Evolutionary conservation across 2,888 invertebrate genomes (phyloP).

Genomic region (Boloria euphrosyne): DNA sequence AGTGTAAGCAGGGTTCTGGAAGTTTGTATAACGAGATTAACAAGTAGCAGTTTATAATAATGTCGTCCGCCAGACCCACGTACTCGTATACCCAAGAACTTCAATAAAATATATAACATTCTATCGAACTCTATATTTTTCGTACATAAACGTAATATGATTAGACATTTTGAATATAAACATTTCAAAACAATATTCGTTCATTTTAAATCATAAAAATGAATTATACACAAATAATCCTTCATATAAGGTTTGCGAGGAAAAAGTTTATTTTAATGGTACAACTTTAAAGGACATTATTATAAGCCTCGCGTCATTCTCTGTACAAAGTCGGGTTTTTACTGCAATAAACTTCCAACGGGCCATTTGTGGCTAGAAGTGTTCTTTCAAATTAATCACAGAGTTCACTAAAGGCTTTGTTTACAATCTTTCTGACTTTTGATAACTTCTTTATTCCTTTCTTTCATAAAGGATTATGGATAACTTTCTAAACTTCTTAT

Average conservation of each 20-base stretch:
- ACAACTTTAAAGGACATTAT: conserved; percentile 71
- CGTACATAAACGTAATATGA: too few species aligned
- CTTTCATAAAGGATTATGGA: conserved; percentile 25
- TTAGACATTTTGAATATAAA: background rate
- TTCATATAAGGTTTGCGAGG: conserved; percentile 38
- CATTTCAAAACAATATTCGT: background rate
- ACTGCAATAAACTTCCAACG: conserved; percentile 78
- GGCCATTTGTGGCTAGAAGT: conserved; percentile 75
- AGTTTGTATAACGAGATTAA: too few species aligned
- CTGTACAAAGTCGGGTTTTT: conserved; percentile 71
- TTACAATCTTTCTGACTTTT: conserved; percentile 55
- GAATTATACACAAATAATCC: conserved; percentile 33
- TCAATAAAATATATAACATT: too few species aligned
- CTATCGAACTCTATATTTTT: too few species aligned
- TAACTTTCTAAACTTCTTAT: conserved; percentile 13
- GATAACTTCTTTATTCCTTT: conserved; percentile 63
- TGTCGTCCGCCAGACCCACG: too few species aligned
- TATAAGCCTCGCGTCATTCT: conserved; percentile 71
- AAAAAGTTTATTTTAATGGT: conserved; percentile 65
- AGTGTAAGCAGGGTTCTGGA: too few species aligned
- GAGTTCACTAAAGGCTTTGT: conserved; percentile 63
- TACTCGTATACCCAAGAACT: too few species aligned
- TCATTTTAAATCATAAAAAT: conserved; percentile 15
- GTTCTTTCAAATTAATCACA: conserved; percentile 74
- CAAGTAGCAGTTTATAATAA: too few species aligned